Base-by-base conservation (phyloP, 1,140 invertebrate species). In the Hyles vespertilio region DNA sequence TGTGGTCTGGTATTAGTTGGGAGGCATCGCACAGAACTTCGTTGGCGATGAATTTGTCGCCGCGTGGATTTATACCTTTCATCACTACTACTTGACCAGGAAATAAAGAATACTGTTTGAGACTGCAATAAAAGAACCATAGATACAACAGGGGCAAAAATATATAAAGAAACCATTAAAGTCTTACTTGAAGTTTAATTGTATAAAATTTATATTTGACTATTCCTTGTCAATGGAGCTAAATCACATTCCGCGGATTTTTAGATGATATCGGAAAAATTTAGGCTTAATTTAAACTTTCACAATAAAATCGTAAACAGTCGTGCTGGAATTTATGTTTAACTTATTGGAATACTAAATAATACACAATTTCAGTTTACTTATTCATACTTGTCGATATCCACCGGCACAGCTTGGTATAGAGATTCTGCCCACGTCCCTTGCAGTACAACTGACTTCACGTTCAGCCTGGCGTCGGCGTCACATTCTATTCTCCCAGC, bases 21-120 rank as follows among this genome's bases (percentile, higher is more conserved):
- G 79, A 71, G 3, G 87, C 90, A 50, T 92, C 92, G 3, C 83
- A 76, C 74, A 91, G 92, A 5, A 97, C 77, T 68, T 94, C 91
- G 5, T 93, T 91, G 0, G 92, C 94, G n/a, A 93, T 74, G 46
- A 97, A 90, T 32, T 87, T 90, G 63, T 93, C 92, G 0, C 94
- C 94, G 3, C 92, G 91, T 2, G 91, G 91, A 81, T 96, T 95
- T 1, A 91, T 87, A 1, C 95, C 96, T 48, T 93, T 90, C 40
- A 95, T 90, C 2, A 93, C 93, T 7, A 96, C 91, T 22, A 97
- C 92, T 91, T 98, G 96, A 1, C 96, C 96, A 3, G 96, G 94
- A 78, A 96, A 97, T 8, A 98, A 77, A 0, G 94, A 93, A 71
- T 93, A 96, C 47, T 94, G 91, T 40, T 92, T 90, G 6, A 95